Evolutionary conservation across 2,888 invertebrate species (phyloP), one percentile per base, ranked within the genome.

Genomic region (Bursaphelenchus okinawaensis): DNA sequence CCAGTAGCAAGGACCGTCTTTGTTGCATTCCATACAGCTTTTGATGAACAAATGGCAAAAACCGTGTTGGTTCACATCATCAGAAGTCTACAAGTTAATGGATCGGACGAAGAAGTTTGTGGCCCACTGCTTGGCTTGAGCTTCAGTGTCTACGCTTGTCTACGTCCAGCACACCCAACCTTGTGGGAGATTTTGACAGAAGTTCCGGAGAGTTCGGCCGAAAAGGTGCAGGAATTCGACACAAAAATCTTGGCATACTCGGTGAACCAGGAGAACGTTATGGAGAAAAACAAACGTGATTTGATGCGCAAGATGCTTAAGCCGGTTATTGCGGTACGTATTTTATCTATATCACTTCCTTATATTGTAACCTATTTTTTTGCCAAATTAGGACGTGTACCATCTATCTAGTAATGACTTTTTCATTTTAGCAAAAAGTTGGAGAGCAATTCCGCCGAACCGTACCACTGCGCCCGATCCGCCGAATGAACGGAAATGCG

Each of bases 371-470:
- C 29, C 12, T 29, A 29, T 29, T 29, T 29, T 29, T 12, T 12
- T 12, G 8, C 7, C 29, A 29, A 9, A 29, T 12, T 29, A 12
- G 29, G 7, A 29, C 29, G 12, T 6, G 40, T 40, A 4, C 12
- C 6, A 40, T 86, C 54, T 81, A 76, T n/a, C n/a, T n/a, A n/a
- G n/a, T 8, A 77, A 76, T 68, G 66, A 83, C 82, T 12, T 4
- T 1, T 40, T 40, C 40, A 40, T 12, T 40, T 40, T n/a, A n/a
- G n/a, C n/a, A n/a, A n/a, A 40, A 40, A 40, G 40, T 40, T 12
- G 40, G 40, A 12, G 40, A 40, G n/a, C 2, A 40, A 40, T 40
- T 40, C 40, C 40, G 40, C n/a, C 40, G 40, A n/a, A 40, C 40
- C 12, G 40, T 40, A 3, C 40, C 40, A 3, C 40, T 40, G 6